phyloP scores from a whole-genome alignment of 2,797 vertebrate species.

The Parauchenoglanis punctatus region DNA sequence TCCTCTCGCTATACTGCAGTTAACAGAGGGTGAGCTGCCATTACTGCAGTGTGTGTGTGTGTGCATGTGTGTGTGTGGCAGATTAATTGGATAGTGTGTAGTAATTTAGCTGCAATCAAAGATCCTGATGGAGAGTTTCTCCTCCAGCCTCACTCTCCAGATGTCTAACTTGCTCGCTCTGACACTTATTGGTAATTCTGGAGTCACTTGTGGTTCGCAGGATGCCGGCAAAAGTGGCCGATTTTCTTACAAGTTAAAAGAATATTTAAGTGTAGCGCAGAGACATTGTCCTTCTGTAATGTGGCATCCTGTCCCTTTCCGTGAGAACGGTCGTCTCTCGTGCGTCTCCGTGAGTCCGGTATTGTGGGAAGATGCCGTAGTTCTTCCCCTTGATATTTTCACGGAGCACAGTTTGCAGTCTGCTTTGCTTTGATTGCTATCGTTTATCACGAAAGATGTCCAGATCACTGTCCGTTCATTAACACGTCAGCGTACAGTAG shows the following conservation, averaged over 20 bases:
- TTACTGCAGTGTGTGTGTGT: not conserved
- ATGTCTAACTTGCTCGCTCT: not conserved
- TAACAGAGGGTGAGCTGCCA: slow-evolving; percentile 12
- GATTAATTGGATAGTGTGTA: slow-evolving; percentile 44
- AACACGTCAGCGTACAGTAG: not conserved
- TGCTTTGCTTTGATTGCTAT: slow-evolving; percentile 20
- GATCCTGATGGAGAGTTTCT: slow-evolving; percentile 38
- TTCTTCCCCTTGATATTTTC: not conserved
- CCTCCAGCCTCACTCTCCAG: slow-evolving; percentile 22
- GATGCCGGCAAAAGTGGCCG: not conserved
- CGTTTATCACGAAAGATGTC: not conserved
- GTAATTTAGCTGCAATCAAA: slow-evolving; percentile 29
- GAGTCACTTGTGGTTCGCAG: slow-evolving; percentile 18
- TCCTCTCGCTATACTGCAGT: not conserved
- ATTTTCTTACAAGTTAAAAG: not conserved
- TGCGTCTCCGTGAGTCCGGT: too few relatives aligned
- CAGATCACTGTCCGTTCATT: slow-evolving; percentile 14
- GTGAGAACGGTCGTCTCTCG: too few relatives aligned
- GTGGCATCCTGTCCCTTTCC: not conserved
- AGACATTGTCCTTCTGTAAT: not conserved
- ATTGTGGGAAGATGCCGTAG: not conserved
- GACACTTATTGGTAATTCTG: slow-evolving; percentile 1
- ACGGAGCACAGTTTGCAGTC: not conserved
- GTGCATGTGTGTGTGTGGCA: not conserved
- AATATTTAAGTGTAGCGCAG: not conserved